Evolutionary conservation across 1,140 invertebrate genomes (phyloP).

Genomic region (Bombus breviceps): DNA sequence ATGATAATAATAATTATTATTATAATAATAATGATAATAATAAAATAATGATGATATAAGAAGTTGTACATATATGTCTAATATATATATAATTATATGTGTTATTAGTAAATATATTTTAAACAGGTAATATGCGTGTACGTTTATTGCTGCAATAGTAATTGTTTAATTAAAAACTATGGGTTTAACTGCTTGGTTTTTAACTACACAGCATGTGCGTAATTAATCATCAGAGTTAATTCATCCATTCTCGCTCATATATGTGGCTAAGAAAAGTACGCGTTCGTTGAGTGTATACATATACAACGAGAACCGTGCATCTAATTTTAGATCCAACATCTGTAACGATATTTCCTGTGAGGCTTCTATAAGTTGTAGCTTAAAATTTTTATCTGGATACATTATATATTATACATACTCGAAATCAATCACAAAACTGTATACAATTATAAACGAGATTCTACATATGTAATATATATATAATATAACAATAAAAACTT

Average conservation of each 20-base stretch:
- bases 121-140: neutral
- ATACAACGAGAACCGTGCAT: neutral
- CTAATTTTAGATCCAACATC: slow-evolving; percentile 37
- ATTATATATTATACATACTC: neutral
- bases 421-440: neutral
- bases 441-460: neutral
- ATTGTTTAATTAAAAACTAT: neutral
- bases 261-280: neutral
- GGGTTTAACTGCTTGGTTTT: neutral
- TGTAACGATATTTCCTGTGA: slow-evolving; percentile 2
- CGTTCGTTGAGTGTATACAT: neutral
- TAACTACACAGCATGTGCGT: neutral
- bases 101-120: too few species aligned
- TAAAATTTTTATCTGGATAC: neutral
- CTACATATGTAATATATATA: neutral
- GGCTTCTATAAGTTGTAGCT: neutral
- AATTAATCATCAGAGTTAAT: slow-evolving; percentile 9
- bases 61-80: too few species aligned
- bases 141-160: neutral
- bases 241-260: neutral
- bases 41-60: too few species aligned
- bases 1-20: too few species aligned
- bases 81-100: neutral
- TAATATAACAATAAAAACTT: neutral
- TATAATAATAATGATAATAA: too few species aligned